Evolutionary conservation across 2,113 vertebrate species (phyloP), one percentile per base, ranked within the genome.

Genomic region (Neofelis nebulosa): DNA sequence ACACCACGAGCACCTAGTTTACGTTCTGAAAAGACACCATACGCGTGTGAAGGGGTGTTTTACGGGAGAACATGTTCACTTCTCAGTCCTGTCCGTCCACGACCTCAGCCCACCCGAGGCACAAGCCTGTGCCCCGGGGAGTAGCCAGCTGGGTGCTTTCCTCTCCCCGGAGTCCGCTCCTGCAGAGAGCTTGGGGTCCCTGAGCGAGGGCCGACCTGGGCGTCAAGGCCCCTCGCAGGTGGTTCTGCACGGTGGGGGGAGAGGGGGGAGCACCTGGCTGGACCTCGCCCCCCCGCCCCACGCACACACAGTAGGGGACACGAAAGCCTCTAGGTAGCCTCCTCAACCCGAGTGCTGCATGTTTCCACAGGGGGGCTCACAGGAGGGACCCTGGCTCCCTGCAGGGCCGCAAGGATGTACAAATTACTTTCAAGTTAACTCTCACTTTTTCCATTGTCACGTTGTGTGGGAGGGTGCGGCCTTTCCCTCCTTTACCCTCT

Each of bases 401-500:
- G 6, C 52, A 36, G 1, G 52, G 33, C 21, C 1, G 25, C 52
- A 3, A 4, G 33, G 52, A 11, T 8, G n/a, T 57, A 15, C 23
- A 25, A 0, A 4, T 3, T 36, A 25, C 15, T 7, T 7, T 6
- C 52, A 4, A 4, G n/a, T 14, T 38, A 25, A 13, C 50, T 5
- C 48, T 13, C 5, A 11, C 16, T 14, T 21, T 41, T 16, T 33
- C 27, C 27, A 0, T 23, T 16, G 7, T 5, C 5, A 2, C 13
- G 4, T 36, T 18, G 3, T 4, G 5, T 3, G 25, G 7, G 15
- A 1, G 5, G n/a, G 18, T 1, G 3, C 25, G 3, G 57, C 33
- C 25, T 7, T 38, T 38, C 23, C 25, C 7, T 1, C n/a, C 2
- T 25, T 57, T 12, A 31, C 23, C 1, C 13, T 33, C 9, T 9